phyloP scores from a whole-genome alignment of 92 coral and sea anemone genomes.

The Desmophyllum pertusum region DNA sequence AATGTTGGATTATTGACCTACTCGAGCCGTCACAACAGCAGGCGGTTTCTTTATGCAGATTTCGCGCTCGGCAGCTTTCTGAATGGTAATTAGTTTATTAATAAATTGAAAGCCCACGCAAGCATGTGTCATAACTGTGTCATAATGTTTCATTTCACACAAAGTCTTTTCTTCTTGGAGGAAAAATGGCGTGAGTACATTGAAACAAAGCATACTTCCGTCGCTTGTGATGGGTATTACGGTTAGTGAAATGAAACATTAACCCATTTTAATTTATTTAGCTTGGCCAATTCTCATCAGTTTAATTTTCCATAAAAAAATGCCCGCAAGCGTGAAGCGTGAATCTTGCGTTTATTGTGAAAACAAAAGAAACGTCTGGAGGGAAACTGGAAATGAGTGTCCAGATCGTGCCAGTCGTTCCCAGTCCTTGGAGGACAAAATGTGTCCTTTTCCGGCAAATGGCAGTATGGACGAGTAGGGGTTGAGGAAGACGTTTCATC shows the following conservation, averaged over 20 bases:
- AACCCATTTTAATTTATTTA: neutral
- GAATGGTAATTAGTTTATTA: slow-evolving; percentile 10
- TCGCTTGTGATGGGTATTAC: neutral
- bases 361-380: neutral
- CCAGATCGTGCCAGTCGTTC: too few species aligned
- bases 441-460: too few species aligned
- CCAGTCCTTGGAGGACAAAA: too few species aligned
- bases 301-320: neutral
- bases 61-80: neutral
- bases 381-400: neutral
- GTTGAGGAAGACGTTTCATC: too few species aligned
- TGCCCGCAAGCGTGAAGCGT: neutral
- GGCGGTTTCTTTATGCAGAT: slow-evolving; percentile 22
- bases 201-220: neutral
- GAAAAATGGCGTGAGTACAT: neutral
- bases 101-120: slow-evolving; percentile 10
- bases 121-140: neutral
- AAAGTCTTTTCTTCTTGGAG: neutral
- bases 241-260: neutral
- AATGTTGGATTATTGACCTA: neutral
- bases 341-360: neutral
- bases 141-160: neutral
- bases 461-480: too few species aligned
- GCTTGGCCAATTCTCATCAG: neutral
- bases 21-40: slow-evolving; percentile 3